A percentile compares a stretch with the other conserved stretches of the same genome.
phyloP scores from a whole-genome alignment of 2,113 vertebrate species.

The Esox niger region DNA sequence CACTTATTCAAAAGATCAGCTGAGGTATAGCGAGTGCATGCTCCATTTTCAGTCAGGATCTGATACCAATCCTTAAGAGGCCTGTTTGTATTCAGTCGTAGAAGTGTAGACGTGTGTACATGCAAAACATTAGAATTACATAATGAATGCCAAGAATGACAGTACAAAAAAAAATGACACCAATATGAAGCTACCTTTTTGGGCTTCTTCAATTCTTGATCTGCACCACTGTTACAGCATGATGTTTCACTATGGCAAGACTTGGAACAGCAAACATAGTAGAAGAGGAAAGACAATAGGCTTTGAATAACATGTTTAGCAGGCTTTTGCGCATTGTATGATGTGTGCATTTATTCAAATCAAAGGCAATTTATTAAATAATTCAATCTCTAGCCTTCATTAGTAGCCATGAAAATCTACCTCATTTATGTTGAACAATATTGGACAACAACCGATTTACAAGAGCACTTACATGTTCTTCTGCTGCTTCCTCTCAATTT shows the following conservation, averaged over 20 bases:
- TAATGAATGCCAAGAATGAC: not conserved
- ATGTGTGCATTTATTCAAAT: slow-evolving; percentile 2
- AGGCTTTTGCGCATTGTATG: not conserved
- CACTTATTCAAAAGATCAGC: not conserved
- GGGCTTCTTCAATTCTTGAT: not conserved
- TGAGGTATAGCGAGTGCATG: not conserved
- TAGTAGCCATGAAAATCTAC: slow-evolving; percentile 13
- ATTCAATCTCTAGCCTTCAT: slow-evolving; percentile 14
- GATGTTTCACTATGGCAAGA: not conserved
- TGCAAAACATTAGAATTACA: not conserved
- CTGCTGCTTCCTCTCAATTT: not conserved
- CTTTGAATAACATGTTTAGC: not conserved
- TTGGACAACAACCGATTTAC: not conserved
- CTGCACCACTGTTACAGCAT: not conserved
- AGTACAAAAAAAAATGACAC: not conserved
- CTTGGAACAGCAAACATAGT: not conserved
- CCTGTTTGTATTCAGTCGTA: not conserved
- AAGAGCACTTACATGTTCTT: not conserved
- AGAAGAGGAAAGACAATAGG: not conserved
- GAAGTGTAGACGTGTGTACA: not conserved
- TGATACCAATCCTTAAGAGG: not conserved
- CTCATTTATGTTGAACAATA: slow-evolving; percentile 10
- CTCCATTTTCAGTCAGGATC: not conserved
- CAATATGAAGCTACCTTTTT: not conserved
- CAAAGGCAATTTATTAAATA: not conserved